Conservation (phyloP, 2,797 vertebrate species). For the Rhabdomys pumilio region DNA sequence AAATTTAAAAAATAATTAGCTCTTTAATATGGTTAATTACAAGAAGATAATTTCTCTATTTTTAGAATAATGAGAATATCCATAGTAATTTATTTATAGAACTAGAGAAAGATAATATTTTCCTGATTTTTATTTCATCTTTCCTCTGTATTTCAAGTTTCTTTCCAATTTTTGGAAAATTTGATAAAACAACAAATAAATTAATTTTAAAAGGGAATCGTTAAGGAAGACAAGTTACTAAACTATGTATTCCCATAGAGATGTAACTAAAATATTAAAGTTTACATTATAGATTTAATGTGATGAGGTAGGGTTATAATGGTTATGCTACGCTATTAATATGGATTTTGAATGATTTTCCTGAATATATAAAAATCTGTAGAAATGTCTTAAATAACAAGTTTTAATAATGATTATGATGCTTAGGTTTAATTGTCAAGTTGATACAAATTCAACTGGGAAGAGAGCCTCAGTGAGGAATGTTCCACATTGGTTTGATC, state of each 20-base stretch:
- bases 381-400: background rate
- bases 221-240: background rate
- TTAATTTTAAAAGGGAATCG: slow-evolving; percentile 32
- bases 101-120: background rate
- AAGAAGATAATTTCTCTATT: background rate
- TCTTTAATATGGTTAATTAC: slow-evolving; percentile 10
- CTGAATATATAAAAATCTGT: background rate
- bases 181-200: slow-evolving; percentile 8
- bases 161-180: background rate
- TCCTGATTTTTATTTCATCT: background rate
- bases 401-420: background rate
- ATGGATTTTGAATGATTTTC: background rate
- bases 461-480: background rate
- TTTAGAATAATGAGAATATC: background rate
- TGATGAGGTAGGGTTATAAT: background rate
- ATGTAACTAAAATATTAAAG: slow-evolving; percentile 32
- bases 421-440: background rate
- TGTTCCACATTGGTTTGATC: background rate
- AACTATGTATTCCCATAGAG: background rate
- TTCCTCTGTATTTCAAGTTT: slow-evolving; percentile 3
- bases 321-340: background rate
- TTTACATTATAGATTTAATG: background rate
- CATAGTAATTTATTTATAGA: background rate
- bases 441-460: background rate
- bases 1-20: slow-evolving; percentile 4